A percentile compares a stretch with the other conserved stretches of the same genome.
Evolutionary conservation across 2,113 vertebrate species (phyloP).

Genomic region (Carlito syrichta): DNA sequence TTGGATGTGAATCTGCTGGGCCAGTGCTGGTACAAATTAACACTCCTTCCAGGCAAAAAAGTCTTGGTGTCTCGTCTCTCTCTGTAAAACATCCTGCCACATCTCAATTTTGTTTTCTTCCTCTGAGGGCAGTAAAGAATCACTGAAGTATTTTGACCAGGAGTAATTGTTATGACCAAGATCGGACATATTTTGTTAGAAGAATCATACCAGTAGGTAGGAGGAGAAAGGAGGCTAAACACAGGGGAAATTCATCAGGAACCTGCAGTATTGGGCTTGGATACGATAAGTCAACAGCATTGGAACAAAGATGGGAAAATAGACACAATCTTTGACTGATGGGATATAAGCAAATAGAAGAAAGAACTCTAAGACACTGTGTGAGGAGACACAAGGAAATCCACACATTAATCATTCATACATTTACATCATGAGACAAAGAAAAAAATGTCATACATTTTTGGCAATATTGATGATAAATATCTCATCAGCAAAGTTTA

Average conservation of each 20-base stretch:
- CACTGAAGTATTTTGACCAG: not conserved
- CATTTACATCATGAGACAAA: not conserved
- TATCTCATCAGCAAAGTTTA: not conserved
- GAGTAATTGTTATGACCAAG: not conserved
- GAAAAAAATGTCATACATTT: not conserved
- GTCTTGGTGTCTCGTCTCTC: too few relatives aligned
- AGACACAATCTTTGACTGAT: not conserved
- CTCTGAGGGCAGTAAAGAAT: not conserved
- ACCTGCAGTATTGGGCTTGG: not conserved
- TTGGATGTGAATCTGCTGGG: too few relatives aligned
- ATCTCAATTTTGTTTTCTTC: not conserved
- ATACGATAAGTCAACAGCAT: not conserved
- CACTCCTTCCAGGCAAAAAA: too few relatives aligned
- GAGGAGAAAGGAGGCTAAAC: not conserved
- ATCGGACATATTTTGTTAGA: not conserved
- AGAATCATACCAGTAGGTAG: not conserved
- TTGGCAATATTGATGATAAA: not conserved
- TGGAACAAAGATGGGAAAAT: not conserved
- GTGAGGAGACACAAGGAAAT: not conserved
- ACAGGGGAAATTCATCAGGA: fast-evolving
- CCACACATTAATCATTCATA: not conserved
- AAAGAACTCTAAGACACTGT: not conserved
- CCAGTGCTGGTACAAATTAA: too few relatives aligned
- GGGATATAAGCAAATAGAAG: not conserved
- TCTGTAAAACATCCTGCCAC: too few relatives aligned